These are phyloP conservation scores for Netelia virgata DNA, from an alignment of 2,888 invertebrate species.

Conservation along the genomic window DNA sequence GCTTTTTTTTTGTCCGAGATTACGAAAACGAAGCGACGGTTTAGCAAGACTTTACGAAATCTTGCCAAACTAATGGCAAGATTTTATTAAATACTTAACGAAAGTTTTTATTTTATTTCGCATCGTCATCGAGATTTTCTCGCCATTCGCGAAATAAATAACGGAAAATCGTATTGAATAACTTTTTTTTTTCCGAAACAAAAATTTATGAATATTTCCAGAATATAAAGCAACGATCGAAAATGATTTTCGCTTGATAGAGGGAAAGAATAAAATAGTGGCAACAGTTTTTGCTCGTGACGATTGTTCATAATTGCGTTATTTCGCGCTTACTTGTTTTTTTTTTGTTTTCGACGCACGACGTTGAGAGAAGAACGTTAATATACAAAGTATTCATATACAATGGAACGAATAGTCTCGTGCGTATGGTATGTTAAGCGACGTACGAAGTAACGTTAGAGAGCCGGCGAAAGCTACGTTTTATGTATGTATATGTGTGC, in stretches of 20 bases:
- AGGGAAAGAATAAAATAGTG: too few relatives aligned
- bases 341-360: not conserved
- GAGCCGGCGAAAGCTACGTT: conserved; percentile 11
- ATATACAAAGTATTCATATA: not conserved
- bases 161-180: too few relatives aligned
- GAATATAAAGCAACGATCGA: too few relatives aligned
- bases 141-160: too few relatives aligned
- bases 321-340: not conserved
- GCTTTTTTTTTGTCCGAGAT: conserved; percentile 49
- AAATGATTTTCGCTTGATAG: too few relatives aligned
- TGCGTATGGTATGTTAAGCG: not conserved
- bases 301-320: not conserved
- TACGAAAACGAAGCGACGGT: conserved; percentile 4
- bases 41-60: not conserved
- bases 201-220: too few relatives aligned
- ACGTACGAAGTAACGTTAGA: not conserved
- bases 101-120: too few relatives aligned
- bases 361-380: too few relatives aligned
- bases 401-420: not conserved
- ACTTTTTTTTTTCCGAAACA: too few relatives aligned
- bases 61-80: too few relatives aligned
- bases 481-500: not conserved
- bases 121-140: too few relatives aligned
- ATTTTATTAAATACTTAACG: too few relatives aligned
- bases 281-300: not conserved